A percentile compares a stretch with the other conserved stretches of the same genome.
phyloP scores from a whole-genome alignment of 2,888 invertebrate species.

The Zhengitettix transpicula region DNA sequence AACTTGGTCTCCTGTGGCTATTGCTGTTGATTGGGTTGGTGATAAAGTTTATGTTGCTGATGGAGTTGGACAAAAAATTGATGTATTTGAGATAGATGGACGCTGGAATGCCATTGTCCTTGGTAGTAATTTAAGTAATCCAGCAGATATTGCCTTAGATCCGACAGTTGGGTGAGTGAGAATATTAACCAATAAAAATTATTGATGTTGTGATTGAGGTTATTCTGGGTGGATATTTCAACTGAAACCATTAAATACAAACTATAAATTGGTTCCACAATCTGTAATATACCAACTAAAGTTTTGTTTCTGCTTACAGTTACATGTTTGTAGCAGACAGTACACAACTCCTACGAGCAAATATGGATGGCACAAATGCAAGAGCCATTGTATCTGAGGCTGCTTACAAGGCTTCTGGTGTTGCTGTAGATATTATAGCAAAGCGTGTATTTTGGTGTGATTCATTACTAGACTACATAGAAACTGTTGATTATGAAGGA shows the following conservation, averaged over 20 bases:
- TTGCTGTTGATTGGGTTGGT: constrained; percentile 95
- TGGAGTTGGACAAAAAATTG: constrained; percentile 81
- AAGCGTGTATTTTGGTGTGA: constrained; percentile 94
- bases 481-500: constrained; percentile 88
- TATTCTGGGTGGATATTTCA: no score
- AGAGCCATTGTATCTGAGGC: constrained; percentile 78
- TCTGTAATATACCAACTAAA: not conserved
- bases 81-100: constrained; percentile 79
- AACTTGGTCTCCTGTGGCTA: constrained; percentile 75
- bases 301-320: constrained; percentile 12
- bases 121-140: constrained; percentile 78
- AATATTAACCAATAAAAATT: no score
- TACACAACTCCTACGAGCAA: constrained; percentile 66
- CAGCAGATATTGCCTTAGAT: constrained; percentile 83
- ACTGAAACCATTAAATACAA: not conserved
- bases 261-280: not conserved
- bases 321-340: constrained; percentile 76
- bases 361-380: constrained; percentile 85
- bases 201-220: no score
- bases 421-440: constrained; percentile 79
- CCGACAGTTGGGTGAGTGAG: constrained; percentile 56
- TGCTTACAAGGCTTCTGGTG: constrained; percentile 83
- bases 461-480: constrained; percentile 84
- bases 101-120: constrained; percentile 80
- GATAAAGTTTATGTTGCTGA: constrained; percentile 93